Conservation (phyloP, 2,797 vertebrate genomes). For the Tokudaia muenninki region DNA sequence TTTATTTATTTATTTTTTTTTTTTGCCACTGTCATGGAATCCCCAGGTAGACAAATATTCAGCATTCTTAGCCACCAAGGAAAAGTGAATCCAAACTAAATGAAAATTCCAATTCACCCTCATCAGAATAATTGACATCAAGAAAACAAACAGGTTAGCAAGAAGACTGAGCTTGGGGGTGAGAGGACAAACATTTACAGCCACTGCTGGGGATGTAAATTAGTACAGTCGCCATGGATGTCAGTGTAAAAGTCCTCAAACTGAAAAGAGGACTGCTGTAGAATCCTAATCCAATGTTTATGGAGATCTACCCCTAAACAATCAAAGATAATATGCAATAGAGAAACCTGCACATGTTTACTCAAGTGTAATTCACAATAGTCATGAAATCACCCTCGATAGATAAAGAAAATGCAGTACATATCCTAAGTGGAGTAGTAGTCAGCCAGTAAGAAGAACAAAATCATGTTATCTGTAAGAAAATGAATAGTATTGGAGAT, state of each 20-base stretch:
- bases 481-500: neutral
- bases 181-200: no score
- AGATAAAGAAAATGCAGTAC: neutral
- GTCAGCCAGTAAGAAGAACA: neutral
- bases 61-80: neutral
- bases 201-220: neutral
- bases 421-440: neutral
- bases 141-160: neutral
- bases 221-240: neutral
- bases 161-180: neutral
- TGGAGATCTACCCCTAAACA: neutral
- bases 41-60: neutral
- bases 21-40: constrained; percentile 2
- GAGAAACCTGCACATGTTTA: neutral
- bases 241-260: neutral
- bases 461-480: neutral
- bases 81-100: neutral
- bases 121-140: neutral
- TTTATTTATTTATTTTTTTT: no score
- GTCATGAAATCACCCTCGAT: neutral
- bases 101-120: neutral
- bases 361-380: neutral
- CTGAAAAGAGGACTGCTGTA: neutral
- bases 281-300: no score
- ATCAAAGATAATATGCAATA: neutral